Conservation (phyloP, 37 sponge, comb jelly and placozoan species). For the Beroe forskalii region DNA sequence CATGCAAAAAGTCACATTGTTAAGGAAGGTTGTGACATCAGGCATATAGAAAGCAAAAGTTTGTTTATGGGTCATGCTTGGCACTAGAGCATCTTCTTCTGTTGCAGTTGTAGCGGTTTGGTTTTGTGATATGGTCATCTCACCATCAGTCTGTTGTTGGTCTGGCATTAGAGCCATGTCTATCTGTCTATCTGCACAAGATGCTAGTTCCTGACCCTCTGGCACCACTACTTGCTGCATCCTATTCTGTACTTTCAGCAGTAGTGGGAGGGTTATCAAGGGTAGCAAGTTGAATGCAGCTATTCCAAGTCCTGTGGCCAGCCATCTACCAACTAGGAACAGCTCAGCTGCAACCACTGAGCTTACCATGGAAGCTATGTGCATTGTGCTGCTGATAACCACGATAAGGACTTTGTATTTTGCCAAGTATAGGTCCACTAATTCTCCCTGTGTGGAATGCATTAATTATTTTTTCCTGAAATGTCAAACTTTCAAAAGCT, state of each 20-base stretch:
- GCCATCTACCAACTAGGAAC: conserved; percentile 8
- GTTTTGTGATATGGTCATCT: not conserved
- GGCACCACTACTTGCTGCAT: no score
- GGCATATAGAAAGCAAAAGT: not conserved
- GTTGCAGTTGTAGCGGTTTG: not conserved
- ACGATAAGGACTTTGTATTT: not conserved
- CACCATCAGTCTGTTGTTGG: no score
- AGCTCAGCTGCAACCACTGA: not conserved
- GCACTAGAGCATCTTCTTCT: not conserved
- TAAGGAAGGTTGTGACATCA: not conserved
- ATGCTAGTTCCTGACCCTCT: not conserved
- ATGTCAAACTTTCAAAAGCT: no score
- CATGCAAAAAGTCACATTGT: not conserved
- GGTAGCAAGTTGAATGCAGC: not conserved
- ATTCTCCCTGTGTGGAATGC: conserved; percentile 33
- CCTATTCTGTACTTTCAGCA: not conserved
- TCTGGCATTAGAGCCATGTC: no score
- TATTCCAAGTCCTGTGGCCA: not conserved
- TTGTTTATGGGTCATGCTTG: not conserved
- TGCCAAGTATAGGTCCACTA: not conserved
- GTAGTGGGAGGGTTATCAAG: not conserved
- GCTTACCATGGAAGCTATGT: not conserved
- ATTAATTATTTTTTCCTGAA: no score
- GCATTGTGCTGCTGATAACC: not conserved
- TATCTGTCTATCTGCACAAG: no score